A percentile compares a stretch with the other conserved stretches of the same genome.
phyloP scores from a whole-genome alignment of 2,888 invertebrate genomes.

The Dermolepida albohirtum region DNA sequence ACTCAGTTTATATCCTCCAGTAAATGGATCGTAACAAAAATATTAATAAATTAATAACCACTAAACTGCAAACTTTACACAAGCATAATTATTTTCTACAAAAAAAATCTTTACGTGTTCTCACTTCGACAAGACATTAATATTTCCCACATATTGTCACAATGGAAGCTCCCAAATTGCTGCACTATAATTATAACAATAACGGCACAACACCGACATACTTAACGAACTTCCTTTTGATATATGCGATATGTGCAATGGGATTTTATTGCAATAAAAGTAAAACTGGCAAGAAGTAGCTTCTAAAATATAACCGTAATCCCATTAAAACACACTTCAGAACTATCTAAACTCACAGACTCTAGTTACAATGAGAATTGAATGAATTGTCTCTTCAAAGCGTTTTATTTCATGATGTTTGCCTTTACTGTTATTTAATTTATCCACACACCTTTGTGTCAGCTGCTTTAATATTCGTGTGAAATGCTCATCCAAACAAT shows the following conservation, averaged over 20 bases:
- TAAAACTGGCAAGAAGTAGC: too few relatives aligned
- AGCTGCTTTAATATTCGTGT: too few relatives aligned
- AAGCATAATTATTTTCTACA: background rate
- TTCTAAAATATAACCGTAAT: too few relatives aligned
- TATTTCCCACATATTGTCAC: background rate
- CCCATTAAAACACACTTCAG: too few relatives aligned
- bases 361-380: too few relatives aligned
- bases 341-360: too few relatives aligned
- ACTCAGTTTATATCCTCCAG: slow-evolving; percentile 6
- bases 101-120: background rate
- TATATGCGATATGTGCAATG: background rate
- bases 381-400: too few relatives aligned
- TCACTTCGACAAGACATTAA: background rate
- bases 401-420: too few relatives aligned
- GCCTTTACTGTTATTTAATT: too few relatives aligned
- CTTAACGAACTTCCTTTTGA: background rate
- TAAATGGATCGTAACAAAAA: background rate
- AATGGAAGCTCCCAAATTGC: too few relatives aligned
- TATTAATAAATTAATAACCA: background rate
- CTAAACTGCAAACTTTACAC: background rate
- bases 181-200: background rate
- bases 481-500: too few relatives aligned
- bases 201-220: slow-evolving; percentile 9
- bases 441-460: too few relatives aligned
- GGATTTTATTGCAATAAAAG: slow-evolving; percentile 1